Percentiles rank a stretch among this genome's conserved stretches.
Evolutionary conservation across 2,113 vertebrate genomes (phyloP).

Genomic region (Cettia cetti): DNA sequence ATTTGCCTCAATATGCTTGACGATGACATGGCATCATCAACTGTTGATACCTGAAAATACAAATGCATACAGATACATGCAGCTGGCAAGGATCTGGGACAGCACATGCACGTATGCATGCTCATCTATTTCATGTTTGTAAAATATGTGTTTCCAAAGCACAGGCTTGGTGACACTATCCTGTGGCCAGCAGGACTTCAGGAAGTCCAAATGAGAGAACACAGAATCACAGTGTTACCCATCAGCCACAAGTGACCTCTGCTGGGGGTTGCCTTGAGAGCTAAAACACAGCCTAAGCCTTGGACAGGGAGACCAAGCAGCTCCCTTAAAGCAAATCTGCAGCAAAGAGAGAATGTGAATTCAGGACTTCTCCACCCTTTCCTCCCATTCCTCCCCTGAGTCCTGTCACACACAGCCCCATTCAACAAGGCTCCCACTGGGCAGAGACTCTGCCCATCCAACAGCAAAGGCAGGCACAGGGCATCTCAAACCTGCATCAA

Average conservation of each 20-base stretch:
- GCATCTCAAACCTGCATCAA: not conserved
- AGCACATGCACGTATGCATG: fast-evolving
- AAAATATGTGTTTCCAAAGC: not conserved
- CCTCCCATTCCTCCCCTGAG: not conserved
- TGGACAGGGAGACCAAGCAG: not conserved
- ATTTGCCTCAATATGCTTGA: not conserved
- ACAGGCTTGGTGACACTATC: not conserved
- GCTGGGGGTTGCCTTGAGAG: not conserved
- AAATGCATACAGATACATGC: not conserved
- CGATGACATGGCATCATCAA: not conserved
- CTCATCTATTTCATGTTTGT: not conserved
- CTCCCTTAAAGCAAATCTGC: not conserved
- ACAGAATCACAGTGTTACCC: not conserved
- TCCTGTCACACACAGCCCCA: not conserved
- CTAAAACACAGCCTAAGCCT: not conserved
- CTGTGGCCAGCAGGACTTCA: not conserved
- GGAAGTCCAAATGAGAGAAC: not conserved
- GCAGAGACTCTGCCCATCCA: not conserved
- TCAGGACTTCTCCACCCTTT: not conserved
- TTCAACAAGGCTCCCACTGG: fast-evolving
- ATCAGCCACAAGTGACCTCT: not conserved
- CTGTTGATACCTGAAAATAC: not conserved
- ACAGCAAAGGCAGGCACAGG: fast-evolving
- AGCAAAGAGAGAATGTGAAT: not conserved
- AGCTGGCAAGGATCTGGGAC: not conserved